Evolutionary conservation across 2,888 invertebrate genomes (phyloP).

Genomic region (Pseudeuparius sepicola): DNA sequence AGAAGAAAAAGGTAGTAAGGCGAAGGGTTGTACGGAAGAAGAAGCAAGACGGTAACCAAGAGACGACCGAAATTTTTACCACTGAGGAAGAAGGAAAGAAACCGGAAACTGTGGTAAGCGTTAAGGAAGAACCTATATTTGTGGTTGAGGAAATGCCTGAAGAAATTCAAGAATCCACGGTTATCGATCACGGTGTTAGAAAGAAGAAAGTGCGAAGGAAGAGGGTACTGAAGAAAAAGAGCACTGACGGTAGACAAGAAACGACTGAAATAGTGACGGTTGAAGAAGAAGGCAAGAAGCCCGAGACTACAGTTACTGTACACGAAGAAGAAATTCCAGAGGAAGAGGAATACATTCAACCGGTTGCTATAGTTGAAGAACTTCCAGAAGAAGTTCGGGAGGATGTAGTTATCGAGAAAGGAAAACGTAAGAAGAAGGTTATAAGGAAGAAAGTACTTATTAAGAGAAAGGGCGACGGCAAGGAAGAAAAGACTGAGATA

Average conservation of each 20-base stretch:
- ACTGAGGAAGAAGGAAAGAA: conserved; percentile 34
- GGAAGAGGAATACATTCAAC: conserved; percentile 19
- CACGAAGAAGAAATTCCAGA: conserved; percentile 26
- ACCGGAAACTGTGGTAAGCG: conserved; percentile 34
- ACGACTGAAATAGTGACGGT: conserved; percentile 35
- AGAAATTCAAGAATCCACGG: conserved; percentile 31
- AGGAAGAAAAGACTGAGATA: conserved; percentile 33
- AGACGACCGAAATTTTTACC: conserved; percentile 27
- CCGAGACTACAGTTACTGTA: conserved; percentile 28
- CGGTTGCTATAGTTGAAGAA: conserved; percentile 19
- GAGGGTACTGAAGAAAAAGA: conserved; percentile 29
- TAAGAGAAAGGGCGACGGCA: conserved; percentile 27
- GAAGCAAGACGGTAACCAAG: conserved; percentile 35
- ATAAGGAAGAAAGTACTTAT: conserved; percentile 28
- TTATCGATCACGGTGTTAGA: conserved; percentile 24
- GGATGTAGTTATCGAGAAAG: conserved; percentile 33
- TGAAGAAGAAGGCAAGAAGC: conserved; percentile 25
- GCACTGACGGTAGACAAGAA: conserved; percentile 29
- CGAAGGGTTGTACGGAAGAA: conserved; percentile 37
- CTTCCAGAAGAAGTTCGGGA: conserved; percentile 27
- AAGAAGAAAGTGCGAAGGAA: conserved; percentile 24
- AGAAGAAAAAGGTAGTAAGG: conserved; percentile 29
- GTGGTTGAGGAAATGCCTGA: conserved; percentile 35
- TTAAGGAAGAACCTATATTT: conserved; percentile 24
- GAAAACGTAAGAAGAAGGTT: conserved; percentile 27